Evolutionary conservation across 2,113 vertebrate species (phyloP).

Genomic region (Psittacus erithacus): DNA sequence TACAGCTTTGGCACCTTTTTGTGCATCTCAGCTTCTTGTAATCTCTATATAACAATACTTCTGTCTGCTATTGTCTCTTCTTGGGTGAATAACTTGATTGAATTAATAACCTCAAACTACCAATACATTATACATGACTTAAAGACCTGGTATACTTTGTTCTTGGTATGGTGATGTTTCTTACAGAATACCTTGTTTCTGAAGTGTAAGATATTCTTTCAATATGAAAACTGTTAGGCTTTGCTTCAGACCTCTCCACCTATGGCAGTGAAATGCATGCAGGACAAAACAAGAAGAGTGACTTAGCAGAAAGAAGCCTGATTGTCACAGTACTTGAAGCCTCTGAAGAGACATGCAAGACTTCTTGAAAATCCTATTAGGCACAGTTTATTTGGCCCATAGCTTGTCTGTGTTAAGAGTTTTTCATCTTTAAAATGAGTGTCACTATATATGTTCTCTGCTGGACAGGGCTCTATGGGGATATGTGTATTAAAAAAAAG

Average conservation of each 20-base stretch:
- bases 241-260: not conserved
- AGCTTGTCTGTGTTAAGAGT: not conserved
- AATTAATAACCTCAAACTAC: not conserved
- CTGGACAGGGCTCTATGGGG: not conserved
- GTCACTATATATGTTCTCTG: not conserved
- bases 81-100: not conserved
- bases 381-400: conserved; percentile 12
- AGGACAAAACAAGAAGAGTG: not conserved
- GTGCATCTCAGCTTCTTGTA: not conserved
- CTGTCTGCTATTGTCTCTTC: not conserved
- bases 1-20: not conserved
- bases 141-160: not conserved
- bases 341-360: not conserved
- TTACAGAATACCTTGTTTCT: not conserved
- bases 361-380: conserved; percentile 34
- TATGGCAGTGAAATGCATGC: rapidly evolving
- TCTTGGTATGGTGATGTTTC: not conserved
- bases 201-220: not conserved
- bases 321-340: not conserved
- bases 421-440: conserved; percentile 29
- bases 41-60: not conserved
- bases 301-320: not conserved
- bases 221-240: not conserved
- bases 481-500: not conserved
- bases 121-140: not conserved